Conservation (phyloP, 2,113 vertebrate species). For the Pedionomus torquatus region DNA sequence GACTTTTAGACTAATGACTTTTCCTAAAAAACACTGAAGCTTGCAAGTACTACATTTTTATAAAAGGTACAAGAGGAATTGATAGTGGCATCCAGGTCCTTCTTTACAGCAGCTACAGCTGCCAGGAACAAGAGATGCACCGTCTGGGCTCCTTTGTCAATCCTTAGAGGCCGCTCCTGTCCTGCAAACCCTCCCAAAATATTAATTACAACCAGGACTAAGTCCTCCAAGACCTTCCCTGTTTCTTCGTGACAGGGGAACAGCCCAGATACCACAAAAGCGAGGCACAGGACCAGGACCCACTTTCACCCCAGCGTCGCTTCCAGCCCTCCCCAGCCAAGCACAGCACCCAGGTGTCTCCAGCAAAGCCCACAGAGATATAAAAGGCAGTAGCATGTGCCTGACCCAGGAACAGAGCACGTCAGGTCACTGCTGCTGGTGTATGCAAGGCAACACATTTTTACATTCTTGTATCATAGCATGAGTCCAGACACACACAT, state of each 20-base stretch:
- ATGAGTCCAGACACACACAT: background rate
- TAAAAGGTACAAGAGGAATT: background rate
- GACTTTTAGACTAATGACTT: background rate
- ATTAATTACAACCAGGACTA: background rate
- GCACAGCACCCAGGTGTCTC: background rate
- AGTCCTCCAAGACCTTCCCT: background rate
- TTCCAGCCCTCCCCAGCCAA: background rate
- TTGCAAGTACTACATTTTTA: background rate
- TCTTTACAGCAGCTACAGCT: background rate
- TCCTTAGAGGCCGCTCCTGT: background rate
- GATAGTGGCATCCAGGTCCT: background rate
- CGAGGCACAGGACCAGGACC: background rate
- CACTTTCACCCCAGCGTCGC: too few relatives aligned
- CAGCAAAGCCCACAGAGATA: background rate
- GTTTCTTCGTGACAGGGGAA: background rate
- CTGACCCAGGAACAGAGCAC: background rate
- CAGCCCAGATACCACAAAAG: too few relatives aligned
- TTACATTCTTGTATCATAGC: fast-evolving
- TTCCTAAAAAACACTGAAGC: background rate
- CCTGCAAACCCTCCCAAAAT: background rate
- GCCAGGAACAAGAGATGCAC: background rate
- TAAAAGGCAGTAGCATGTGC: fast-evolving
- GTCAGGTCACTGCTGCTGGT: background rate
- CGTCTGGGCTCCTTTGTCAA: background rate
- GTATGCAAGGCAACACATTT: background rate